Evolutionary conservation across 1,140 invertebrate species (phyloP), one percentile per base, ranked within the genome.

Genomic region (Vanessa atalanta): DNA sequence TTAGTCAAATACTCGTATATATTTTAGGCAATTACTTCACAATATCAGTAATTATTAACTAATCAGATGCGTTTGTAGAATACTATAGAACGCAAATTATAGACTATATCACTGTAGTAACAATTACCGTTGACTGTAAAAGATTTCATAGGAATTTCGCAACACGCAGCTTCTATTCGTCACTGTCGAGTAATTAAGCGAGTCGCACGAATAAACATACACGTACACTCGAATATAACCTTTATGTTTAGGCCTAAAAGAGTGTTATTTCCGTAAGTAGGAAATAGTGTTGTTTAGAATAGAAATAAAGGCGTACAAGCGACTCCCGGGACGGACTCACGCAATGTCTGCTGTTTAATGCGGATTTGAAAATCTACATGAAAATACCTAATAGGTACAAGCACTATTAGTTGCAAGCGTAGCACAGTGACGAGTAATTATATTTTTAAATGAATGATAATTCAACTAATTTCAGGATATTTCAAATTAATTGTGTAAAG

Each of bases 101-200:
- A 61, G 57, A 61, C 57, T 61, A 61, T 61, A 61, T 61, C 57
- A 61, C 57, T 23, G 53, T 23, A 61, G 57, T 61, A 50, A 77
- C 72, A 84, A 85, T 79, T 75, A 82, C 70, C 53, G 47, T 26
- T 51, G 20, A 73, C 37, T 66, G 55, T 83, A 77, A 83, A 85
- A 89, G 79, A 88, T 87, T 87, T 89, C 86, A 86, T 81, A 86
- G 86, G 74, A 87, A 89, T 89, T 89, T 88, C 81, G 86, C 87
- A 88, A 78, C 86, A 87, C 88, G 84, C 83, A 74, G 79, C 77
- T 79, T 80, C 79, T 83, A 84, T 87, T 88, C 86, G 86, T 89
- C 87, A 87, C 86, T 83, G 88, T 88, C 81, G 79, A 87, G 83
- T 87, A 89, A 88, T 90, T 91, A 88, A 86, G 69, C 82, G 63